Percentiles rank a stretch among this genome's conserved stretches.
These are phyloP conservation scores for Thamnophis elegans DNA, from an alignment of 2,797 vertebrate genomes.

Conservation along the genomic window DNA sequence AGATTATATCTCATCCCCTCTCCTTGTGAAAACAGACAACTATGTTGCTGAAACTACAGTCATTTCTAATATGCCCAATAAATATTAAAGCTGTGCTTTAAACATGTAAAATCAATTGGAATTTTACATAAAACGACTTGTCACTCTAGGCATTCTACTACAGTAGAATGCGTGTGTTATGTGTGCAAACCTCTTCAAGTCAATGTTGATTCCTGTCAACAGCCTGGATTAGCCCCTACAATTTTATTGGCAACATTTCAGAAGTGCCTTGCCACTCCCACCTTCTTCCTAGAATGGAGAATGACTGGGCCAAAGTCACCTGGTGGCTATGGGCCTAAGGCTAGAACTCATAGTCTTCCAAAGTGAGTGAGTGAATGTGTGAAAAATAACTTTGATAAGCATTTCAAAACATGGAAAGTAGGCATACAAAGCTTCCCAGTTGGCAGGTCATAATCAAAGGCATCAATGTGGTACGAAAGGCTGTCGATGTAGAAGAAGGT, in stretches of 20 bases:
- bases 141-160: not conserved
- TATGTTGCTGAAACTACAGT: not conserved
- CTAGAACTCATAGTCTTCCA: not conserved
- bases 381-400: no score
- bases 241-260: not conserved
- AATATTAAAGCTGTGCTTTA: not conserved
- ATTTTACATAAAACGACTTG: not conserved
- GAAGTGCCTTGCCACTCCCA: not conserved
- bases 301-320: not conserved
- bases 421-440: conserved; percentile 82
- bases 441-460: conserved; percentile 85
- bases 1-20: not conserved
- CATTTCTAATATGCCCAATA: not conserved
- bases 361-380: not conserved
- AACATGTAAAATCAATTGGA: not conserved
- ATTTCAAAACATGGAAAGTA: not conserved
- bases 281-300: not conserved
- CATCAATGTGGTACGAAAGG: conserved; percentile 82
- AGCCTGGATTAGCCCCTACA: not conserved
- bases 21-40: not conserved
- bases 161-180: not conserved
- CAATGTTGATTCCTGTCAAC: not conserved
- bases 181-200: not conserved
- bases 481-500: conserved; percentile 93
- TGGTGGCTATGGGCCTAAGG: not conserved